Evolutionary conservation across 2,113 vertebrate species (phyloP).

Genomic region (Trochalopteron elliotii): DNA sequence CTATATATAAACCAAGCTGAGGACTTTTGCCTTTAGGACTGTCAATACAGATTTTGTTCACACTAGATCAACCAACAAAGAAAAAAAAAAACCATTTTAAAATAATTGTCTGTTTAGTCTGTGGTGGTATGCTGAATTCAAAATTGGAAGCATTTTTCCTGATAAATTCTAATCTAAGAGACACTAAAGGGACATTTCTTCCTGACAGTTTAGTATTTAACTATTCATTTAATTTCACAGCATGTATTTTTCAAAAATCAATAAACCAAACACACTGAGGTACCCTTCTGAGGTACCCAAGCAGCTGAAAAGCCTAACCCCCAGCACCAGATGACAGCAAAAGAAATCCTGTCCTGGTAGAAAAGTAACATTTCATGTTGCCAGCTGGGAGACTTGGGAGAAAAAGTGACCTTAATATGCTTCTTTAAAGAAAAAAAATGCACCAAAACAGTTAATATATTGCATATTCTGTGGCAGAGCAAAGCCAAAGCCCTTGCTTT

Average conservation of each 20-base stretch:
- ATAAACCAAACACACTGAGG: not conserved
- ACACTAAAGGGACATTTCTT: not conserved
- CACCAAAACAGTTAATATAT: not conserved
- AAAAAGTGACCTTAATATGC: constrained; percentile 19
- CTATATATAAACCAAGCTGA: not conserved
- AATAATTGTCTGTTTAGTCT: not conserved
- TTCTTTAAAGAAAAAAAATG: constrained; percentile 4
- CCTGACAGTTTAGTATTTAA: not conserved
- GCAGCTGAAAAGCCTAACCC: not conserved
- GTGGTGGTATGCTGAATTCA: not conserved
- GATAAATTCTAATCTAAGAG: not conserved
- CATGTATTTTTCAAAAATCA: constrained; percentile 37
- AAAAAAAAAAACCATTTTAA: not conserved
- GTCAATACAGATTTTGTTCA: not conserved
- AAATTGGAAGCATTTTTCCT: not conserved
- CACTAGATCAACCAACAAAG: not conserved
- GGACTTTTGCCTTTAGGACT: not conserved
- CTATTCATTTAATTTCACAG: constrained; percentile 7
- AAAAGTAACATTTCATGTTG: not conserved
- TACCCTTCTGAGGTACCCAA: not conserved
- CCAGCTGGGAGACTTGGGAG: not conserved
- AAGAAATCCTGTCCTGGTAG: not conserved
- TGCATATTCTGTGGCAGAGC: not conserved
- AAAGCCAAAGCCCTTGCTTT: not conserved
- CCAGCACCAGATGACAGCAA: not conserved